phyloP scores from a whole-genome alignment of 2,888 invertebrate species.

The Drosophila vallismaia region DNA sequence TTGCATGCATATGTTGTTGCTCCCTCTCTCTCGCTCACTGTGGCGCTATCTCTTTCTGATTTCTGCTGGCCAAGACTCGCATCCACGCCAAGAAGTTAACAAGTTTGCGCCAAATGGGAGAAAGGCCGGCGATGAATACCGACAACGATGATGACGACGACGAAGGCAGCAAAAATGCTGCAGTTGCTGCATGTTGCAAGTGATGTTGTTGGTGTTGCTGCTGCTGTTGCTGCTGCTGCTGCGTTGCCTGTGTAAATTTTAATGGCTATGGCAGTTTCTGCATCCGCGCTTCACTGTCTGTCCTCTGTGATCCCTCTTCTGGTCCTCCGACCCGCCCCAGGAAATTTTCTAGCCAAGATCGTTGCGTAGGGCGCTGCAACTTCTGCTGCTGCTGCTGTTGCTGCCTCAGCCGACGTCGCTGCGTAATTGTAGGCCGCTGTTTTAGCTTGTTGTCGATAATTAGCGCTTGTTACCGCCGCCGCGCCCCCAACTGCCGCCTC shows the following conservation, averaged over 20 bases:
- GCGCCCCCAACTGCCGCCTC: constrained; percentile 41
- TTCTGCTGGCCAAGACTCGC: constrained; percentile 54
- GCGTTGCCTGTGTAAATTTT: constrained; percentile 75
- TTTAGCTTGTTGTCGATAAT: constrained; percentile 79
- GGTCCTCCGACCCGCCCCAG: constrained; percentile 8
- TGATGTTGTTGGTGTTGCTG: constrained; percentile 37
- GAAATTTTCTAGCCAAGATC: constrained; percentile 40
- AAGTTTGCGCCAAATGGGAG: constrained; percentile 78
- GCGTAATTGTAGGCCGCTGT: constrained; percentile 77
- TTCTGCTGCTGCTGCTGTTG: constrained; percentile 11
- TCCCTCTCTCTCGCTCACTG: constrained; percentile 37
- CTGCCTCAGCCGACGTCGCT: constrained; percentile 30
- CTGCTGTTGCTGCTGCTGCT: constrained; percentile 39
- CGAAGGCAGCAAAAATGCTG: constrained; percentile 48
- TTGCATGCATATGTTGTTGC: constrained; percentile 60
- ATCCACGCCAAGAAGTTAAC: constrained; percentile 78
- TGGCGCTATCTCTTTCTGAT: constrained; percentile 12
- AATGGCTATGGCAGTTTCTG: constrained; percentile 64
- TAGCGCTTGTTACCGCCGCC: constrained; percentile 76
- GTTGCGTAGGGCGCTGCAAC: constrained; percentile 42
- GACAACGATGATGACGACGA: constrained; percentile 44
- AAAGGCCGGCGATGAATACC: constrained; percentile 63
- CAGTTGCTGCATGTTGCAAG: constrained; percentile 24
- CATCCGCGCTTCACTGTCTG: constrained; percentile 53
- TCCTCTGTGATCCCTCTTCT: neutral